These are phyloP conservation scores for Erinaceus europaeus DNA, from an alignment of 2,113 vertebrate species.

Conservation along the genomic window DNA sequence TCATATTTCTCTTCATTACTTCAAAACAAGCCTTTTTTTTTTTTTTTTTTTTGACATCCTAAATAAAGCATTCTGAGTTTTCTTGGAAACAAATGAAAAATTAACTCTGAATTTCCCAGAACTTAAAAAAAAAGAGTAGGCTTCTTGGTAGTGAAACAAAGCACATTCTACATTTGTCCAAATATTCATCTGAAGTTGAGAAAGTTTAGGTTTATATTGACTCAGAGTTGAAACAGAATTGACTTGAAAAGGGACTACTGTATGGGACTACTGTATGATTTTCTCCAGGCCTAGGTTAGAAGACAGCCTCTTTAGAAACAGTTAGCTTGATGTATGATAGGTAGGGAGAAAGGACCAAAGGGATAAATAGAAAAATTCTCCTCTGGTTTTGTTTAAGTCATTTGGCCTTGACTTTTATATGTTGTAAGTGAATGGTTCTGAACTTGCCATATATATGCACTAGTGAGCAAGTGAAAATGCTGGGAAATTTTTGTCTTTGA, in stretches of 20 bases:
- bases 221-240: neutral
- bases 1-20: neutral
- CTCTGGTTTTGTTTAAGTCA: constrained; percentile 36
- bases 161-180: neutral
- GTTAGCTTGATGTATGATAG: neutral
- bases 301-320: neutral
- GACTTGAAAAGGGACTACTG: neutral
- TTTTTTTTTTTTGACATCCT: constrained; percentile 38
- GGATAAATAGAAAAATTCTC: constrained; percentile 19
- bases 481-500: constrained; percentile 14
- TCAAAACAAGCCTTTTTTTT: neutral
- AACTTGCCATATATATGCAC: constrained; percentile 53
- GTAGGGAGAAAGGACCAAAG: neutral
- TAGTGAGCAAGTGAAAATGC: constrained; percentile 45
- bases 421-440: constrained; percentile 30
- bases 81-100: constrained; percentile 52
- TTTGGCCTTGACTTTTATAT: constrained; percentile 45
- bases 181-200: constrained; percentile 8
- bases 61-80: neutral
- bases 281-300: neutral
- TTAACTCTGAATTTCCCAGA: constrained; percentile 57
- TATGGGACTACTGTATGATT: no score
- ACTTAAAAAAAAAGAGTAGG: neutral
- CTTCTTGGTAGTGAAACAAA: constrained; percentile 27
- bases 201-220: neutral